These are phyloP conservation scores for Yponomeuta malinellus DNA, from an alignment of 2,888 invertebrate species.

Conservation along the genomic window DNA sequence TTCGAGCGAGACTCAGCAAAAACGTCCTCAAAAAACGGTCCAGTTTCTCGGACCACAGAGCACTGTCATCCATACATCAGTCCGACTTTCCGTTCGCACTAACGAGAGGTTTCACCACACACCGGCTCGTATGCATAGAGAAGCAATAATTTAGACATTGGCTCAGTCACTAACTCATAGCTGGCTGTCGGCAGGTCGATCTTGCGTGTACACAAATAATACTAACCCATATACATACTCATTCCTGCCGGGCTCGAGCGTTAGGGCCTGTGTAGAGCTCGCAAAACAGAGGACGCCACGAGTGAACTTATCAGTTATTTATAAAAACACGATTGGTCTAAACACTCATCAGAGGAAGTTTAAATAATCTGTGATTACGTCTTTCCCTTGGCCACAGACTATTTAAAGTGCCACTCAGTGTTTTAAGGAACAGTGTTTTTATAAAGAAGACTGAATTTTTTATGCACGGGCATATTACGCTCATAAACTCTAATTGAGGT, in stretches of 20 bases:
- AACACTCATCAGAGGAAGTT: too few relatives aligned
- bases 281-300: not conserved
- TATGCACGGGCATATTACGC: too few relatives aligned
- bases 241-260: slow-evolving; percentile 12
- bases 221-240: slow-evolving; percentile 31
- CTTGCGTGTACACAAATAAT: slow-evolving; percentile 58
- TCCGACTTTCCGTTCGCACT: slow-evolving; percentile 13
- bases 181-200: slow-evolving; percentile 45
- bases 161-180: slow-evolving; percentile 57
- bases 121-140: slow-evolving; percentile 46
- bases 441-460: too few relatives aligned
- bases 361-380: too few relatives aligned
- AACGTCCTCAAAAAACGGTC: slow-evolving; percentile 3
- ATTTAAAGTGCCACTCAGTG: too few relatives aligned
- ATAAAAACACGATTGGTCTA: too few relatives aligned
- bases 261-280: slow-evolving; percentile 14
- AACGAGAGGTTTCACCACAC: slow-evolving; percentile 36
- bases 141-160: slow-evolving; percentile 65
- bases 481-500: too few relatives aligned
- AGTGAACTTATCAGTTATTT: too few relatives aligned
- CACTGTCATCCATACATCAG: slow-evolving; percentile 21
- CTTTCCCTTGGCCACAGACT: too few relatives aligned
- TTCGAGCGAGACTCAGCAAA: not conserved
- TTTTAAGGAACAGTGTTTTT: too few relatives aligned
- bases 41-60: slow-evolving; percentile 18